Conservation (phyloP, 2,113 vertebrate genomes). For the Numida meleagris region DNA sequence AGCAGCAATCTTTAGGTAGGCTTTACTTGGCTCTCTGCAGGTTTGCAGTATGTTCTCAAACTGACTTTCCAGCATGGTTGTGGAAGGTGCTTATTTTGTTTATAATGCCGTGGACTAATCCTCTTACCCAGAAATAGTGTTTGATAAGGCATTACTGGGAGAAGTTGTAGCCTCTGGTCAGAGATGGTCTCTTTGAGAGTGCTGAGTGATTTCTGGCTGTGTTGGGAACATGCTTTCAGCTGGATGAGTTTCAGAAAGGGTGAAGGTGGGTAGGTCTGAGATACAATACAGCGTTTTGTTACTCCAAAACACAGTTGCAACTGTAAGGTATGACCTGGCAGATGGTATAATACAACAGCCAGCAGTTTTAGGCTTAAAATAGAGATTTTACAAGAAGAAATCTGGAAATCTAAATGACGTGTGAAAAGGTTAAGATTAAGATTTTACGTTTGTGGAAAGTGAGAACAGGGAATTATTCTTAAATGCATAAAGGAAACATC, state of each 20-base stretch:
- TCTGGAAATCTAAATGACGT: not conserved
- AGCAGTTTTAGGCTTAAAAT: not conserved
- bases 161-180: not conserved
- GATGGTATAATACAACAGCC: slow-evolving; percentile 17
- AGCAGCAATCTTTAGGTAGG: not conserved
- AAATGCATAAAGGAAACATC: not conserved
- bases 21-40: not conserved
- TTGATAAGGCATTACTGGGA: not conserved
- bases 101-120: slow-evolving; percentile 21
- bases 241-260: not conserved
- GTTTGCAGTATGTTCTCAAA: not conserved
- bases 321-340: not conserved
- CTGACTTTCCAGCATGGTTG: not conserved
- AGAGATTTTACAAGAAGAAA: slow-evolving; percentile 12
- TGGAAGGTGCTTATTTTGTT: not conserved
- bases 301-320: not conserved
- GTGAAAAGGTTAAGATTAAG: slow-evolving; percentile 13
- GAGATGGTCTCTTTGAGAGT: not conserved
- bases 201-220: not conserved
- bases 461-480: not conserved
- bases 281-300: not conserved
- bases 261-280: not conserved
- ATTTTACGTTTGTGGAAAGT: not conserved
- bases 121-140: slow-evolving; percentile 3
- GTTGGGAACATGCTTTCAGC: not conserved